Base-by-base conservation (phyloP, 2,888 invertebrate species). In the Eumerus sabulonum region DNA sequence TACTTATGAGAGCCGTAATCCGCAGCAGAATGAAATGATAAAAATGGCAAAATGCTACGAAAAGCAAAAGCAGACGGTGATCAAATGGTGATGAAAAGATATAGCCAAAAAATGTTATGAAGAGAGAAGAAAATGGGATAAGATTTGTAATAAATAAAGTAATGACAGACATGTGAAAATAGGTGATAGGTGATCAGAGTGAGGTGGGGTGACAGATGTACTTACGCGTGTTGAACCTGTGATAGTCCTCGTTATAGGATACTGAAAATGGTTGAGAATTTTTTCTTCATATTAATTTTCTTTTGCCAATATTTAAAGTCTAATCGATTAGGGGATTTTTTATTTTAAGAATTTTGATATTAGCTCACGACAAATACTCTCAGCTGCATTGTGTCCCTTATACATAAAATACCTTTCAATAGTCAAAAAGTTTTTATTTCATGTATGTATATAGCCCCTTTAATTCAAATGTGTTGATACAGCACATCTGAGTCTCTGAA, bases 151-250 rank as follows among this genome's bases (percentile, higher is more conserved):
- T 62, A 19, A 36, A 36, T 5, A 45, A n/a, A n/a, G n/a, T n/a
- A n/a, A n/a, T n/a, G n/a, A n/a, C n/a, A n/a, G n/a, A n/a, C n/a
- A 48, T 38, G 53, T 27, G 45, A 14, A 1, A 12, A 16, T 53
- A 17, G 18, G 5, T 45, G 44, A n/a, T n/a, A n/a, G n/a, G n/a
- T n/a, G n/a, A n/a, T n/a, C n/a, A 38, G 14, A 14, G 7, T 47
- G 38, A 38, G n/a, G 9, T 47, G 27, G 0, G 38, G 14, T n/a
- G n/a, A n/a, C n/a, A n/a, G 27, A 47, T 40, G 5, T 79, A 81
- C 81, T 81, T 76, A 81, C 81, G 9, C 81, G 72, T 67, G 76
- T 64, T 13, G 77, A 70, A 50, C 57, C 70, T 50, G 56, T 45
- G n/a, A 77, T 51, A n/a, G 67, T 73, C 53, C 73, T 59, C 12